A percentile compares a stretch with the other conserved stretches of the same genome.
phyloP scores from a whole-genome alignment of 2,888 invertebrate species.

The Phrixothrix hirtus region DNA sequence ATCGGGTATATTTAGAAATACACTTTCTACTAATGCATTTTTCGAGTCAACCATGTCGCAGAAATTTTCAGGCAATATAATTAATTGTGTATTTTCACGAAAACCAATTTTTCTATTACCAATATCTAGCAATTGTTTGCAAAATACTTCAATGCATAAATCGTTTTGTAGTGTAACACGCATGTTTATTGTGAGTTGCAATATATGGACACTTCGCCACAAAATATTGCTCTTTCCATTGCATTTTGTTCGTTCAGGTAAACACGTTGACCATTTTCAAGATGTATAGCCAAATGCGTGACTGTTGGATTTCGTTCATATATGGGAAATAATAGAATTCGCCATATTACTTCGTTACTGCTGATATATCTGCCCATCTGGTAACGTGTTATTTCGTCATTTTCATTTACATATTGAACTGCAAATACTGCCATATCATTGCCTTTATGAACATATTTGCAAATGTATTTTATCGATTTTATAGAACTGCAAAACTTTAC shows the following conservation, averaged over 20 bases:
- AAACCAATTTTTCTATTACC: slow-evolving; percentile 44
- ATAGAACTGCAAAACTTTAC: not conserved
- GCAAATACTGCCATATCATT: not conserved
- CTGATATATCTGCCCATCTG: not conserved
- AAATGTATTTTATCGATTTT: too few species aligned
- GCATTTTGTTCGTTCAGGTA: not conserved
- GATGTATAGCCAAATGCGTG: not conserved
- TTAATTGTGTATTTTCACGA: slow-evolving; percentile 44
- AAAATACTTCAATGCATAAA: slow-evolving; percentile 38
- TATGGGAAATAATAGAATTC: too few species aligned
- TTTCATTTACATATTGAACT: not conserved
- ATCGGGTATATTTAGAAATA: not conserved
- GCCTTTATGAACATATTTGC: too few species aligned
- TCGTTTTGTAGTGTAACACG: slow-evolving; percentile 29
- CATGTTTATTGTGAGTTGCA: slow-evolving; percentile 31
- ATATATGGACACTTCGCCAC: slow-evolving; percentile 28
- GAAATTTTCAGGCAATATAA: slow-evolving; percentile 45
- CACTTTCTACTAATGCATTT: slow-evolving; percentile 35
- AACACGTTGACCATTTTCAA: not conserved
- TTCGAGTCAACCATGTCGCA: slow-evolving; percentile 42
- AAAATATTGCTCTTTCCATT: not conserved
- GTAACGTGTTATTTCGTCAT: not conserved
- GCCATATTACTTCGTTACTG: not conserved
- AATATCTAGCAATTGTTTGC: slow-evolving; percentile 46
- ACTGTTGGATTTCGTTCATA: not conserved